Base-by-base conservation (phyloP, 2,888 invertebrate species). In the Rhamnusium bicolor region DNA sequence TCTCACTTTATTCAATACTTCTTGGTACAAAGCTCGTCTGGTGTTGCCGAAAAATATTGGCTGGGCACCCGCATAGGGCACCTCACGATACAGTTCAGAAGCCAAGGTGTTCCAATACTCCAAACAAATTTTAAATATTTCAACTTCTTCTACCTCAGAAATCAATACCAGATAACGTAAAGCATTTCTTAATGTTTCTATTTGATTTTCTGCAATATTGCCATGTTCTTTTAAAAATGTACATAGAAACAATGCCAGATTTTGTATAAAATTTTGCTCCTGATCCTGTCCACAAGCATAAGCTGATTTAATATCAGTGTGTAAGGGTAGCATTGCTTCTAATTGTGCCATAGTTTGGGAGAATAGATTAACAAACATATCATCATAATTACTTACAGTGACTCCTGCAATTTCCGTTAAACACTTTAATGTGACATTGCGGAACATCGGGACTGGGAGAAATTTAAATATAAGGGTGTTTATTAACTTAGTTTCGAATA, bases 251-350 rank as follows among this genome's bases (percentile, higher is more conserved):
- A 99, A 92, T 69, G 98, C 98, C 80, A 99, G 91, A 89, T 99
- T 99, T 87, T 99, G 98, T 75, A 99, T 98, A 87, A 99, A 99
- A 85, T 98, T 97, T 88, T 99, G 99, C 87, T 99, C 99, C 85
- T 97, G 96, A 88, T 99, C 98, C 82, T 94, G 92, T 21, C 99
- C 99, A 79, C 93, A 92, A 62, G 96, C 94, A 89, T 99, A 99
- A 0, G 98, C 98, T 78, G 95, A 94, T 80, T 95, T 94, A 85
- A 99, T 96, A 86, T 98, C 97, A 47, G 98, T 96, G 71, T 93
- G 93, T 54, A 95, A 89, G 1, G 98, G 97, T 82, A 99, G 91
- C 95, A 98, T 98, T 86, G 92, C 92, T 88, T 97, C 96, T 70
- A 99, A 90, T 86, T 98, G 96, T 81, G 93, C 92, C 95, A 98